Evolutionary conservation across 2,888 invertebrate genomes (phyloP).

Genomic region (Digitonthophagus gazella): DNA sequence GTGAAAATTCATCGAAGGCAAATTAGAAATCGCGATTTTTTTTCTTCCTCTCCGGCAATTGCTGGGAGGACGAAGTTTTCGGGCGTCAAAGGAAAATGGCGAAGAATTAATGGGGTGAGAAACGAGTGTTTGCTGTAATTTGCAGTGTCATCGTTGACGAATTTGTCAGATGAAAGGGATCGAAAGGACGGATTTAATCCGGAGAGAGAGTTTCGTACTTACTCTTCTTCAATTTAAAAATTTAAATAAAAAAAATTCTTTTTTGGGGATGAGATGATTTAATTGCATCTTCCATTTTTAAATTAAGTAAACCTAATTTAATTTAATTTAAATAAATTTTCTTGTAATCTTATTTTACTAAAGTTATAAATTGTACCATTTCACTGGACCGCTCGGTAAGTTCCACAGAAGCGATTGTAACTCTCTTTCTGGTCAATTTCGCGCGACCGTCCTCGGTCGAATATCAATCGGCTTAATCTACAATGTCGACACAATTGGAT

Average conservation of each 20-base stretch:
- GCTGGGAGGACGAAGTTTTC: neutral
- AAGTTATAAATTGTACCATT: too few species aligned
- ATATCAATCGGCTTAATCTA: slow-evolving; percentile 51
- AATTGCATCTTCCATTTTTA: too few species aligned
- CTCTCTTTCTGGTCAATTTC: neutral
- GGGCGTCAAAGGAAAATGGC: neutral
- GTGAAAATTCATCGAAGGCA: too few species aligned
- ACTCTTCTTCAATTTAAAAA: neutral
- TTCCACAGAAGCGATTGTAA: too few species aligned
- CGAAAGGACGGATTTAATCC: neutral
- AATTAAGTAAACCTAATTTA: too few species aligned
- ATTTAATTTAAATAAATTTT: neutral
- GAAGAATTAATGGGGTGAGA: neutral
- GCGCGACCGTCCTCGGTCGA: slow-evolving; percentile 19
- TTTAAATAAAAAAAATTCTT: too few species aligned
- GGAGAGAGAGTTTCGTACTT: neutral
- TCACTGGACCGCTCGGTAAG: too few species aligned
- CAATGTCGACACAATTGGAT: slow-evolving; percentile 51
- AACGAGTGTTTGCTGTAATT: neutral
- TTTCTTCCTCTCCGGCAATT: too few species aligned
- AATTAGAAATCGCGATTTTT: too few species aligned
- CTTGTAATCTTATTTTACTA: too few species aligned
- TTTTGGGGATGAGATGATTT: neutral
- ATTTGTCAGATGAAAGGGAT: neutral
- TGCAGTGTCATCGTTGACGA: neutral